Base-by-base conservation (phyloP, 92 coral and sea anemone species). In the Parazoanthus darwini region DNA sequence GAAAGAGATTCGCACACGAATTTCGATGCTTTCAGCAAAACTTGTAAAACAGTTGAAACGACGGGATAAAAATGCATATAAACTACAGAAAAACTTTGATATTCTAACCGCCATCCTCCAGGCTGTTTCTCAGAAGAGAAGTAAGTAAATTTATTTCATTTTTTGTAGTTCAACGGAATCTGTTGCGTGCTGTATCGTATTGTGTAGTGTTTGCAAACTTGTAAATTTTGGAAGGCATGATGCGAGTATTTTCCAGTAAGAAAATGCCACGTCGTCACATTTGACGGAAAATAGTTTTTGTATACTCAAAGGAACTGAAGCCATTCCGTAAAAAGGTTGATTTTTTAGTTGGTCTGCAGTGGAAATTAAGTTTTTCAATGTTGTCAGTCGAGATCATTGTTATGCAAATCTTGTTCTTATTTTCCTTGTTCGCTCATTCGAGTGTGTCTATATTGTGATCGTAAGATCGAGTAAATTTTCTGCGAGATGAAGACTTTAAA, bases 61-160 rank as follows among this genome's bases (percentile, higher is more conserved):
- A 86, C 91, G 99, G 51, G 99, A 96, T 67, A 97, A 95, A 77
- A 96, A 97, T 67, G 99, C 99, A 18, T 97, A 95, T 91, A 97
- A 95, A 74, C 90, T 97, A 4, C 99, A 97, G 74, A 93, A 94
- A 88, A 97, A 95, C 88, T 97, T 97, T 71, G 99, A 97, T 81
- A 90, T 97, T 44, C 89, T 97, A 23, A 97, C 99, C 39, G 99
- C 99, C 3, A 93, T 97, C 56, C 97, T 97, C 22, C 99, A 97
- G 92, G 99, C 99, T 1, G 99, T 97, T 74, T 97, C 99, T 42
- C 93, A 90, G 10, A 97, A 97, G 89, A 92, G 99, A 91, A 95
- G 99, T 97, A 88, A 95, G 99, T 96, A 59, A 5, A 70, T 39
- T 6, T 13, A 25, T 3, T 54, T 15, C 23, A 7, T 8, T 23